These are phyloP conservation scores for Halictus ligatus DNA, from an alignment of 2,888 invertebrate species.

Conservation along the genomic window DNA sequence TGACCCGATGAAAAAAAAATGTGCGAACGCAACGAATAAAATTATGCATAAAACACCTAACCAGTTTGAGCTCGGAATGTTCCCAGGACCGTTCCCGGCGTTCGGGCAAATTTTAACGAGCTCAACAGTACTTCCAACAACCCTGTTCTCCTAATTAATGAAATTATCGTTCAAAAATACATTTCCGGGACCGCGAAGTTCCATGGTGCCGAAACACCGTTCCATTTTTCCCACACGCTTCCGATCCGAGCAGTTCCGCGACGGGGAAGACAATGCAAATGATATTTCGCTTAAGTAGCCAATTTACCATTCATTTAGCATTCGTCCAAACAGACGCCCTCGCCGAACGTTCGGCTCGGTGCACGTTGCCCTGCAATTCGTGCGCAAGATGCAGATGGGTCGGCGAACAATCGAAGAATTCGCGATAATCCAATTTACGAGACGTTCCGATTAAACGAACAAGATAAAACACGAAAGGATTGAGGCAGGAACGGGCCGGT, in stretches of 20 bases:
- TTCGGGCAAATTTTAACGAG: constrained; percentile 8
- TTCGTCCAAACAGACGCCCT: not conserved
- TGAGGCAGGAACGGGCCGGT: constrained; percentile 21
- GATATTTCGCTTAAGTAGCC: not conserved
- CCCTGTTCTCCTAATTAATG: not conserved
- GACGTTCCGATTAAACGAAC: constrained; percentile 58
- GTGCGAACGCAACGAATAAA: not conserved
- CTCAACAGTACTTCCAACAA: not conserved
- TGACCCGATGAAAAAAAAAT: not conserved
- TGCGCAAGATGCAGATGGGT: not conserved
- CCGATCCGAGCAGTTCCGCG: not conserved
- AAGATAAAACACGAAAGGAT: constrained; percentile 48
- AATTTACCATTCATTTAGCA: not conserved
- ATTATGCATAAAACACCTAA: not conserved
- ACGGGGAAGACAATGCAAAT: not conserved
- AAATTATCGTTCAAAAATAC: not conserved
- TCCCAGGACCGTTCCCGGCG: not conserved
- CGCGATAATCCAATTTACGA: constrained; percentile 60
- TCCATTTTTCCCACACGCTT: not conserved
- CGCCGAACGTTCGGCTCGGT: not conserved
- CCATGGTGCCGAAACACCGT: not conserved
- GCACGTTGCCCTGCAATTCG: constrained; percentile 59
- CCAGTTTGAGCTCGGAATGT: not conserved
- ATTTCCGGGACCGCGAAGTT: not conserved
- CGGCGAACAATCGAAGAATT: constrained; percentile 48